phyloP scores from a whole-genome alignment of 1,140 invertebrate species.

The Pentalonia nigronervosa region DNA sequence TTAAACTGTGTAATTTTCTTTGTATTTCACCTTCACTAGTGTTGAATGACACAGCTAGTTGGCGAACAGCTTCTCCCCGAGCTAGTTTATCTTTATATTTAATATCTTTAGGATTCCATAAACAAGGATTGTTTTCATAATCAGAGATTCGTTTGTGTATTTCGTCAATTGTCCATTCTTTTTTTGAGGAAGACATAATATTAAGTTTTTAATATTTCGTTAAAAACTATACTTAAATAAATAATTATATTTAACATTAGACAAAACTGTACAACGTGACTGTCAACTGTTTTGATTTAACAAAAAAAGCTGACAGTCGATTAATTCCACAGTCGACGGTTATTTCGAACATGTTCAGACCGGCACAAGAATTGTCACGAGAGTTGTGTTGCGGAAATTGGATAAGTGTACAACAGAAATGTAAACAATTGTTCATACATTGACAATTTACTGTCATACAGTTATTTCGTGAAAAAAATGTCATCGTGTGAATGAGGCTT shows the following conservation, averaged over 20 bases:
- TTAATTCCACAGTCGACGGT: neutral
- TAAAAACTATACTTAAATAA: too few species aligned
- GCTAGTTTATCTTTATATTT: conserved; percentile 23
- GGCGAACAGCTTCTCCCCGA: neutral
- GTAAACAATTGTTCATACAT: too few species aligned
- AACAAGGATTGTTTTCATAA: conserved; percentile 28
- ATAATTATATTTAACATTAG: neutral
- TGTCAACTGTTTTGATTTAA: conserved; percentile 25
- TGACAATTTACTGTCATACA: too few species aligned
- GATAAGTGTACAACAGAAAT: too few species aligned
- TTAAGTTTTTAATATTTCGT: neutral
- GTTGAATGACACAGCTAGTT: conserved; percentile 13
- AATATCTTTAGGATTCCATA: neutral
- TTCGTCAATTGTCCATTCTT: neutral
- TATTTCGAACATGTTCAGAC: conserved; percentile 22
- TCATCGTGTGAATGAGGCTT: too few species aligned
- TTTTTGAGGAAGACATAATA: conserved; percentile 15
- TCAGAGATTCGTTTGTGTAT: neutral
- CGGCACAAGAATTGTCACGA: neutral
- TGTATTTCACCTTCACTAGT: neutral
- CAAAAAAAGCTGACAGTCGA: conserved; percentile 22
- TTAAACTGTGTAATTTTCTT: conserved; percentile 2
- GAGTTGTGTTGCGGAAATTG: too few species aligned
- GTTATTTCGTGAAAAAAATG: too few species aligned
- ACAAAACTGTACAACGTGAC: conserved; percentile 6